These are phyloP conservation scores for Embiotoca jacksoni DNA, from an alignment of 2,113 vertebrate genomes.

Conservation along the genomic window DNA sequence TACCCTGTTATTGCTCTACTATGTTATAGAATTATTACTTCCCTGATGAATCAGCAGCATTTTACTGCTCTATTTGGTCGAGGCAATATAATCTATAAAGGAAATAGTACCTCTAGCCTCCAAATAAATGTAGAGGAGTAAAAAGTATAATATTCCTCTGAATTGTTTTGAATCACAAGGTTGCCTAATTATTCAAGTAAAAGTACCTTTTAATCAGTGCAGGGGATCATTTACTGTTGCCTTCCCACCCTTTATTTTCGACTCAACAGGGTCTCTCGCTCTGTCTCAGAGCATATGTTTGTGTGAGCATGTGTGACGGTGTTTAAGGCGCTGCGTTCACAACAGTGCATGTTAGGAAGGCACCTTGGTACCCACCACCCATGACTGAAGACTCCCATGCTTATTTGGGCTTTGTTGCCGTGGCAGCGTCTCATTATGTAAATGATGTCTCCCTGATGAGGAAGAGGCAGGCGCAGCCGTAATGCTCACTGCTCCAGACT, in stretches of 20 bases:
- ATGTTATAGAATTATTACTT: no score
- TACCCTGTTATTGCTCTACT: not conserved
- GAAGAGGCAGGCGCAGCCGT: constrained; percentile 62
- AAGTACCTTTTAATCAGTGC: not conserved
- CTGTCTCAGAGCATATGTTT: constrained; percentile 11
- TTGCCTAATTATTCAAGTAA: constrained; percentile 1
- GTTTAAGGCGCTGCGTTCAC: constrained; percentile 3
- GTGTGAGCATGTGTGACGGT: not conserved
- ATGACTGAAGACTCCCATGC: constrained; percentile 61
- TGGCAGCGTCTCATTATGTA: constrained; percentile 81
- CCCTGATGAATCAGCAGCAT: no score
- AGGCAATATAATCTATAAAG: not conserved
- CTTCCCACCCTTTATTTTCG: constrained; percentile 48
- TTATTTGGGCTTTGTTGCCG: constrained; percentile 75
- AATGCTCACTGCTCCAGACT: constrained; percentile 77
- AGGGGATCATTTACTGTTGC: constrained; percentile 38
- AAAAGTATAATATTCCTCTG: not conserved
- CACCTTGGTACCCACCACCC: constrained; percentile 54
- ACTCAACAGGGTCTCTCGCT: constrained; percentile 42
- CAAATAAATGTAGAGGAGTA: not conserved
- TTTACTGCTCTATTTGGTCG: no score
- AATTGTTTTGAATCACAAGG: not conserved
- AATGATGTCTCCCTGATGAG: constrained; percentile 76
- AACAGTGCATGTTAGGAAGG: constrained; percentile 30
- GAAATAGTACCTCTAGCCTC: no score